A percentile compares a stretch with the other conserved stretches of the same genome.
Evolutionary conservation across 2,113 vertebrate species (phyloP).

Genomic region (Struthio camelus): DNA sequence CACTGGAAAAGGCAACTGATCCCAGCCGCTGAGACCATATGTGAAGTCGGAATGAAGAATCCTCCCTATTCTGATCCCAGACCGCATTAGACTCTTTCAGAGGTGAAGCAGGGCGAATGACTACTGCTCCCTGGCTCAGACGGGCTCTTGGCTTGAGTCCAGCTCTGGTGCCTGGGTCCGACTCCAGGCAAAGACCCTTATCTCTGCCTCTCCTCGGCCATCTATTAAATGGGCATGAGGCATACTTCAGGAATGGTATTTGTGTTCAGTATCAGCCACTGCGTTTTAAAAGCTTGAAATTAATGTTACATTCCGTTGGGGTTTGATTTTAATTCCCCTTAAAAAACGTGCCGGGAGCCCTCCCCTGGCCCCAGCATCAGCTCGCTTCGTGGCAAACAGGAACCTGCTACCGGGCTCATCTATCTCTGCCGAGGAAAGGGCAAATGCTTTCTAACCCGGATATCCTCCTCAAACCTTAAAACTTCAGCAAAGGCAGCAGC

Average conservation of each 20-base stretch:
- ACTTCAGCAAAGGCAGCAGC: background rate
- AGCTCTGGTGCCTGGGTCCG: background rate
- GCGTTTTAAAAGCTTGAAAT: fast-evolving
- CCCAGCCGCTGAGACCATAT: background rate
- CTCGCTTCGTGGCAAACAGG: background rate
- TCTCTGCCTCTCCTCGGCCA: background rate
- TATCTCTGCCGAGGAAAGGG: background rate
- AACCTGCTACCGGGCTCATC: background rate
- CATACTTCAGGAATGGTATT: background rate
- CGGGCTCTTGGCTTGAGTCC: conserved; percentile 1
- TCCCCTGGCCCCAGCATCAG: fast-evolving
- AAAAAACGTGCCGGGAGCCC: background rate
- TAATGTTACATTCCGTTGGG: fast-evolving
- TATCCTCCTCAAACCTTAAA: background rate
- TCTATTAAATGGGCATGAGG: background rate
- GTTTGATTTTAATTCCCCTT: background rate
- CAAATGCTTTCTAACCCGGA: background rate
- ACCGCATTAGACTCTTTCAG: background rate
- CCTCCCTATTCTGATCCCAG: background rate
- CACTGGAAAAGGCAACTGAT: background rate
- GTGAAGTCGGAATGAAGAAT: conserved; percentile 12
- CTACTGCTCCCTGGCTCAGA: background rate
- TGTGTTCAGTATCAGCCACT: background rate
- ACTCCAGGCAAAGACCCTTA: background rate
- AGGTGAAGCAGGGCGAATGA: background rate